Evolutionary conservation across 1,140 invertebrate species (phyloP).

Genomic region (Acromyrmex echinatior): DNA sequence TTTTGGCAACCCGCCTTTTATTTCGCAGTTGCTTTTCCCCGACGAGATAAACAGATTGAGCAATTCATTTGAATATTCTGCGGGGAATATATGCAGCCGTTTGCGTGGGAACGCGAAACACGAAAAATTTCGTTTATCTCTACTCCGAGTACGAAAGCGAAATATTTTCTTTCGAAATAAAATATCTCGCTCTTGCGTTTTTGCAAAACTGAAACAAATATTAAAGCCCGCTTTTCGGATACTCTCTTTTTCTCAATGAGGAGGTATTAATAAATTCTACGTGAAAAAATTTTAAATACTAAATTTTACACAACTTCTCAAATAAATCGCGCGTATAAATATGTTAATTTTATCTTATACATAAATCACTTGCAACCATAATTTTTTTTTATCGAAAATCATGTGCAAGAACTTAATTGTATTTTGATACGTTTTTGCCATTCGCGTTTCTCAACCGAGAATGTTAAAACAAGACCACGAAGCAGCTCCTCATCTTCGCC

Average conservation of each 20-base stretch:
- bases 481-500: slow-evolving; percentile 42
- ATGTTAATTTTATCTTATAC: neutral
- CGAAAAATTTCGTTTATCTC: slow-evolving; percentile 46
- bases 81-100: slow-evolving; percentile 5
- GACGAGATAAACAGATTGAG: slow-evolving; percentile 57
- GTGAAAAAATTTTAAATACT: neutral
- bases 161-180: slow-evolving; percentile 47
- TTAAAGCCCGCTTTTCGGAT: neutral
- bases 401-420: neutral
- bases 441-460: neutral
- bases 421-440: slow-evolving; percentile 14
- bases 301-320: neutral
- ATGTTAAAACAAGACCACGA: slow-evolving; percentile 8
- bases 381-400: neutral
- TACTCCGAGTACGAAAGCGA: neutral
- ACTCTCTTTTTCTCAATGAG: neutral
- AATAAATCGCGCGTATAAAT: slow-evolving; percentile 1
- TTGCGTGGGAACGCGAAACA: neutral
- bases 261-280: slow-evolving; percentile 11
- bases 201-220: slow-evolving; percentile 19
- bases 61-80: slow-evolving; percentile 56
- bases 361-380: neutral
- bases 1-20: slow-evolving; percentile 49
- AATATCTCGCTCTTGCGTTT: slow-evolving; percentile 14
- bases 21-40: slow-evolving; percentile 51